phyloP scores from a whole-genome alignment of 2,888 invertebrate species.

The Acanthacorydalis orientalis region DNA sequence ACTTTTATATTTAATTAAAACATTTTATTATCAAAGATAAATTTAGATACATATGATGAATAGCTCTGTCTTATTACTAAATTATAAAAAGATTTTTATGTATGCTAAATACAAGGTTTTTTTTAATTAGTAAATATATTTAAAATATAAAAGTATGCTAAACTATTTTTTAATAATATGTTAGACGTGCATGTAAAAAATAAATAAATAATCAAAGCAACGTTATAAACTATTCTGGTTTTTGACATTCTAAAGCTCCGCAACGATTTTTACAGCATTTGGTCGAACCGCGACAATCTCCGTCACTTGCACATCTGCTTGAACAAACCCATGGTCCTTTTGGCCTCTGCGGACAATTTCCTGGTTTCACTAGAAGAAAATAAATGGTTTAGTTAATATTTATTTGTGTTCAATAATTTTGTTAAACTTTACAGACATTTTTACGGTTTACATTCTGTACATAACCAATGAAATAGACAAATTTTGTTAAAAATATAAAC shows the following conservation, averaged over 20 bases:
- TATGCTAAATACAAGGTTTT: too few species aligned
- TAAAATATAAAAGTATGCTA: background rate
- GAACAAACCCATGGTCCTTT: conserved; percentile 27
- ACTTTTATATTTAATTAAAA: too few species aligned
- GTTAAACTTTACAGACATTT: background rate
- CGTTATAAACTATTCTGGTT: conserved; percentile 13
- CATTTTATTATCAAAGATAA: too few species aligned
- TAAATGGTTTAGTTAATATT: background rate
- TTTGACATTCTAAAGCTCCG: conserved; percentile 24
- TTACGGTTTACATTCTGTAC: too few species aligned
- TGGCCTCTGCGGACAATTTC: conserved; percentile 21
- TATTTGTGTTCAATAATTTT: background rate
- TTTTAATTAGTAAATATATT: too few species aligned
- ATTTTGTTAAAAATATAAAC: too few species aligned
- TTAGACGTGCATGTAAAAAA: too few species aligned
- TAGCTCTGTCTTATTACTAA: too few species aligned
- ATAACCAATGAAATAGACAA: too few species aligned
- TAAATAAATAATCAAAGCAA: too few species aligned
- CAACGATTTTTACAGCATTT: conserved; percentile 28
- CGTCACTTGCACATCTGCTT: conserved; percentile 22
- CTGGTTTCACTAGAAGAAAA: conserved; percentile 19
- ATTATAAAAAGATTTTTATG: too few species aligned
- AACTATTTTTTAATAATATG: background rate
- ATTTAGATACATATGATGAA: too few species aligned
- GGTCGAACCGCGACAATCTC: conserved; percentile 20